Base-by-base conservation (phyloP, 2,113 vertebrate genomes). In the Callaeas wilsoni region DNA sequence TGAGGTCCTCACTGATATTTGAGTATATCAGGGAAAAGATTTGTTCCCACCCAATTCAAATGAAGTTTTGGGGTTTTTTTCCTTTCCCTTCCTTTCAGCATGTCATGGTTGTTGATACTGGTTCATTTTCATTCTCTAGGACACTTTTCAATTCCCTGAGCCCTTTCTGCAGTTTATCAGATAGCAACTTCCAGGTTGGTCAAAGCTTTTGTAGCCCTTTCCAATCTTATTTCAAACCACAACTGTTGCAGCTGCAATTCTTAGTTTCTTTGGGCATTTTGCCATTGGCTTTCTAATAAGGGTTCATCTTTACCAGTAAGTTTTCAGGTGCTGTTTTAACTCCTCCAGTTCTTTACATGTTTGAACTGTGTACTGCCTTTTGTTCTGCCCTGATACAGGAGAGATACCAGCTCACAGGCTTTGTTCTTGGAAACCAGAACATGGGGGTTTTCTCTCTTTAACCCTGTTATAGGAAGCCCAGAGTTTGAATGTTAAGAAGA, bases 241-340 rank as follows among this genome's bases (percentile, higher is more conserved):
- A 93, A 75, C 39, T 75, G 13, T 52, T 92, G 80, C 93, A 96
- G 89, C 93, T 97, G 94, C 15, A 3, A 25, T 69, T 94, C 64
- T 59, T 70, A 67, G 50, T 56, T 71, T 94, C 60, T 86, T 96
- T 81, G 83, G 96, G 94, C 86, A 60, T 42, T 93, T 94, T 96
- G 95, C 93, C 95, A 90, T 81, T 64, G 73, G 37, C 44, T 95
- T 93, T 94, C 93, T 84, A 92, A 64, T 68, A 89, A 29, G 52
- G 25, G 17, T 75, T 96, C 93, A 71, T 90, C 80, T 84, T 87
- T 67, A 96, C 76, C 64, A 70, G 79, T 67, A 77, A 50, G 25
- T 90, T 89, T 93, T 94, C 86, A 90, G 85, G 86, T 90, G 86
- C 55, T 92, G 39, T 87, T 95, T 97, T 95, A 96, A 94, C 76